Evolutionary conservation across 2,888 invertebrate species (phyloP).

Genomic region (Sminthurides aquaticus): DNA sequence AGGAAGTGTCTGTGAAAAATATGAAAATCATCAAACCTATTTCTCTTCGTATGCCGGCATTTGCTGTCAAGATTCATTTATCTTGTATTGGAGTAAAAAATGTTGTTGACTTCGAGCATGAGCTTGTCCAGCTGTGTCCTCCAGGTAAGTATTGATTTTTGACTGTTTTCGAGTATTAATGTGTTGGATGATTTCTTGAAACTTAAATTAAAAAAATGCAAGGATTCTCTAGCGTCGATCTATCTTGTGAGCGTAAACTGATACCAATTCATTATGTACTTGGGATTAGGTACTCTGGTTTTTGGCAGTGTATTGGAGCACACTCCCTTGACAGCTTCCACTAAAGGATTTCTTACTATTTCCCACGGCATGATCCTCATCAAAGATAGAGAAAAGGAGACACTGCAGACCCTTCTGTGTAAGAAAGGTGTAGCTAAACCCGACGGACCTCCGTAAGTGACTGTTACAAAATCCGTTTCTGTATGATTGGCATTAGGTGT

Average conservation of each 20-base stretch:
- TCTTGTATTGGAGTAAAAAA: background rate
- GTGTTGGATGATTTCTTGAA: too few species aligned
- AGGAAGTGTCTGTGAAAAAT: background rate
- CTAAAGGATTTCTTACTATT: background rate
- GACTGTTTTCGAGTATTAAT: too few species aligned
- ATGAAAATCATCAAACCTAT: background rate
- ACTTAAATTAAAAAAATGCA: too few species aligned
- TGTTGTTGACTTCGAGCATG: background rate
- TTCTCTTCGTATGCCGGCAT: background rate
- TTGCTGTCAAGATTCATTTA: background rate
- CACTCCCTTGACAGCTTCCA: too few species aligned
- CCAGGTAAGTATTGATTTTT: background rate
- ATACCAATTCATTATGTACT: too few species aligned
- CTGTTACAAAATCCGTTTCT: too few species aligned
- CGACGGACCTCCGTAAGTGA: background rate
- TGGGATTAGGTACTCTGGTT: too few species aligned
- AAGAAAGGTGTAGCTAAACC: background rate
- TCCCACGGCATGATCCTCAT: background rate
- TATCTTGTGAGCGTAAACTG: too few species aligned
- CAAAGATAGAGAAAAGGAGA: background rate
- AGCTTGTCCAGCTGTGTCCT: background rate
- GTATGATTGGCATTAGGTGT: too few species aligned
- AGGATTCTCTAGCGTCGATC: too few species aligned
- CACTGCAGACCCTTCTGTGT: background rate
- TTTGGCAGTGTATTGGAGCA: too few species aligned